Base-by-base conservation (phyloP, 2,113 vertebrate genomes). In the Eurypyga helias region DNA sequence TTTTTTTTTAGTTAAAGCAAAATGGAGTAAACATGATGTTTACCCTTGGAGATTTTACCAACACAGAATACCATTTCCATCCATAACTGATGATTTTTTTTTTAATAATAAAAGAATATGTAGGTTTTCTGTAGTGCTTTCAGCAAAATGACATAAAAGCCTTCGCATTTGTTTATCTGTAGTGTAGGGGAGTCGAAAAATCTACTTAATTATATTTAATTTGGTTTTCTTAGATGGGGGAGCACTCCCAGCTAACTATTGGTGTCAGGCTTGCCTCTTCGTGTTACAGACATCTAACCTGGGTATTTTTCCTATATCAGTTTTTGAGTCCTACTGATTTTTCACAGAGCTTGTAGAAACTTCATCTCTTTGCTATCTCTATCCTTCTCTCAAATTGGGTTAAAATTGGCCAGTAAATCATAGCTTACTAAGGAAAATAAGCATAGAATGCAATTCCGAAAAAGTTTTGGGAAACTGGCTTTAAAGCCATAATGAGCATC, bases 391-490 rank as follows among this genome's bases (percentile, higher is more conserved):
- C 62, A 52, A 72, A 55, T 26, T 57, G 62, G 9, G 17, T 88
- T 94, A 92, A 89, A 87, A 92, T 61, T 93, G 72, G n/a, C 76
- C 64, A 57, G 45, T 81, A 94, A 55, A 94, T 97, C 58, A 28
- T 36, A 69, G 25, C 12, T 52, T 94, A 38, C 76, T 13, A 38
- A 77, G 72, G 62, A 91, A 96, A 96, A 89, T 77, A 87, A 95
- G 67, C 15, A 45, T 41, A 73, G 64, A 87, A 65, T 89, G 36
- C 46, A 89, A 62, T 73, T 89, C 54, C 45, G 51, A 58, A 62
- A 86, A 72, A 64, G 14, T 58, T 84, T 70, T 1, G 8, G 38
- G 60, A 89, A 93, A 49, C 49, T 91, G 72, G 10, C 61, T 78
- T 87, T 84, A 70, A 62, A 94, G 84, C n/a, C 1, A 0, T 36